Evolutionary conservation across 1,140 invertebrate species (phyloP).

Genomic region (Rhagoletis pomonella): DNA sequence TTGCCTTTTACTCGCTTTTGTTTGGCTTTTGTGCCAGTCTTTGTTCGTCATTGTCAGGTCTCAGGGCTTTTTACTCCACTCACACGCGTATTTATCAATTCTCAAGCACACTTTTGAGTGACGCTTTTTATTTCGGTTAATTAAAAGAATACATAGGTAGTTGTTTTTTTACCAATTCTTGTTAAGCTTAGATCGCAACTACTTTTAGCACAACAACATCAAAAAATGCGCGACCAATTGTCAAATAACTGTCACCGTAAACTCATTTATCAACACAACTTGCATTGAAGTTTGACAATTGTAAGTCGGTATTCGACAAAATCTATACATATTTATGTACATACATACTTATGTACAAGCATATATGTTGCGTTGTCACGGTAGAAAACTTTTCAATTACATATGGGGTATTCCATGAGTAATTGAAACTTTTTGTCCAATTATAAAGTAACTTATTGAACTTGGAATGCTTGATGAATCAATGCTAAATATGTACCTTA

Average conservation of each 20-base stretch:
- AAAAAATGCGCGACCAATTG: conserved; percentile 16
- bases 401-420: too few relatives aligned
- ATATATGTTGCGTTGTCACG: neutral
- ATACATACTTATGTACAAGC: too few relatives aligned
- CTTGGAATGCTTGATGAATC: too few relatives aligned
- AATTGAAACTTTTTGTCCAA: too few relatives aligned
- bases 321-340: too few relatives aligned
- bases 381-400: neutral
- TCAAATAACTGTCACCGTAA: conserved; percentile 54
- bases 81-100: conserved; percentile 23
- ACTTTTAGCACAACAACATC: conserved; percentile 29
- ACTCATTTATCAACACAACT: conserved; percentile 48
- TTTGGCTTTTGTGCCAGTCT: conserved; percentile 18
- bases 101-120: conserved; percentile 16
- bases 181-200: conserved; percentile 31
- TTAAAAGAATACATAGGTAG: conserved; percentile 16
- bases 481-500: too few relatives aligned
- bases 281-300: conserved; percentile 43
- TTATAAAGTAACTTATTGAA: too few relatives aligned
- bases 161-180: conserved; percentile 13
- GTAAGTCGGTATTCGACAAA: neutral
- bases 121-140: conserved; percentile 48
- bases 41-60: conserved; percentile 22
- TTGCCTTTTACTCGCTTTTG: conserved; percentile 31
- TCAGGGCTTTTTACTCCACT: conserved; percentile 42